Conservation (phyloP, 2,797 vertebrate genomes). For the Loriculus beryllinus region DNA sequence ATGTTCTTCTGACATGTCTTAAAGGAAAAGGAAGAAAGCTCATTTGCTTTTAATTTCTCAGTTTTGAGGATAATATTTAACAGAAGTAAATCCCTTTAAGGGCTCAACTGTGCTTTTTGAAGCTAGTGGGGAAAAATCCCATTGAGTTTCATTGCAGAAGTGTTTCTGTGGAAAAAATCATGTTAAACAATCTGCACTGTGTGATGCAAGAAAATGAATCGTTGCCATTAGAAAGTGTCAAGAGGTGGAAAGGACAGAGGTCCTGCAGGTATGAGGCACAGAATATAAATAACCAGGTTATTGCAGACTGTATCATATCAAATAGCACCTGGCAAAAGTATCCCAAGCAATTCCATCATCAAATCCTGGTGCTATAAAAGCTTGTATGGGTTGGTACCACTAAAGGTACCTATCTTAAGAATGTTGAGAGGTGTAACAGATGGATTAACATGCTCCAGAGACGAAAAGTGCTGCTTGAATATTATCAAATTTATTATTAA, state of each 20-base stretch:
- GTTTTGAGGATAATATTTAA: constrained; percentile 56
- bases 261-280: neutral
- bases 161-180: neutral
- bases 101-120: constrained; percentile 39
- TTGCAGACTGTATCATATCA: neutral
- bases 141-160: neutral
- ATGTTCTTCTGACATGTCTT: constrained; percentile 25
- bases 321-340: neutral
- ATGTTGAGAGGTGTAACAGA: neutral
- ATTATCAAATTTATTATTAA: neutral
- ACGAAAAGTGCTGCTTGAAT: neutral
- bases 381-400: neutral
- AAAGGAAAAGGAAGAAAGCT: constrained; percentile 27
- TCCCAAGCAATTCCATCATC: neutral
- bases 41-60: constrained; percentile 45
- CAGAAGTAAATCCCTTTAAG: constrained; percentile 57
- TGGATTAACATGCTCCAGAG: neutral
- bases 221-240: neutral
- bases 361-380: neutral
- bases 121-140: constrained; percentile 9
- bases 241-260: neutral
- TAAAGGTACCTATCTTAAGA: neutral
- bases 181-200: neutral
- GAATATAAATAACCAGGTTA: neutral
- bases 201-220: neutral